Percentiles rank a stretch among this genome's conserved stretches.
Evolutionary conservation across 2,888 invertebrate species (phyloP).

Genomic region (Ormia ochracea): DNA sequence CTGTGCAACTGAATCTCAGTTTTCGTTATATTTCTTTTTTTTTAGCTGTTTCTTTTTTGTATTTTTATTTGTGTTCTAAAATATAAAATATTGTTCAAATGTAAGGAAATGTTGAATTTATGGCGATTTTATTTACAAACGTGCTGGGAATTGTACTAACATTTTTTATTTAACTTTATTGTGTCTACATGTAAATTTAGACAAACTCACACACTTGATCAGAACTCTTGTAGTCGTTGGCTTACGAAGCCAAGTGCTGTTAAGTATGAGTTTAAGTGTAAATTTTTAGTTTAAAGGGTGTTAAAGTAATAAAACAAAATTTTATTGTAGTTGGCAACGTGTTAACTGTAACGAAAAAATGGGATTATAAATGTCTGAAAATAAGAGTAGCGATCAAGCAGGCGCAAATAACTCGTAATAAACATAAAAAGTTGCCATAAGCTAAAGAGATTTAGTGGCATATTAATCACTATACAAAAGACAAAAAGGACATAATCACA

Average conservation of each 20-base stretch:
- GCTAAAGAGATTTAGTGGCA: background rate
- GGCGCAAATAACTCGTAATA: conserved; percentile 6
- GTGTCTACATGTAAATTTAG: conserved; percentile 30
- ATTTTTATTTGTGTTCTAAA: conserved; percentile 42
- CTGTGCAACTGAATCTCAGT: conserved; percentile 60
- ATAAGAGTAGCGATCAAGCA: background rate
- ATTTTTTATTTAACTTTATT: conserved; percentile 14
- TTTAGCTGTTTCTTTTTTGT: background rate
- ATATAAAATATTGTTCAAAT: conserved; percentile 64
- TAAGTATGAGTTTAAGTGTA: conserved; percentile 27
- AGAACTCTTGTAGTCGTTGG: background rate
- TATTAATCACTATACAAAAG: conserved; percentile 37
- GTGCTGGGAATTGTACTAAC: conserved; percentile 63
- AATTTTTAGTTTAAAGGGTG: conserved; percentile 52
- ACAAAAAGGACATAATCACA: too few species aligned
- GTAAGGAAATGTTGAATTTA: conserved; percentile 70
- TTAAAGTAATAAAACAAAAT: conserved; percentile 57
- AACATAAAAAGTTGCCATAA: background rate
- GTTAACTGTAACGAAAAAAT: conserved; percentile 39
- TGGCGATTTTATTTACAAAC: conserved; percentile 75
- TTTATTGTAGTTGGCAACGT: conserved; percentile 56
- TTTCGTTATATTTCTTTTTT: conserved; percentile 31
- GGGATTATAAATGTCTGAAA: conserved; percentile 40
- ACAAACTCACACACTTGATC: background rate
- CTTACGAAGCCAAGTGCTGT: conserved; percentile 5